Evolutionary conservation across 2,113 vertebrate genomes (phyloP).

Genomic region (Festucalex cinctus): DNA sequence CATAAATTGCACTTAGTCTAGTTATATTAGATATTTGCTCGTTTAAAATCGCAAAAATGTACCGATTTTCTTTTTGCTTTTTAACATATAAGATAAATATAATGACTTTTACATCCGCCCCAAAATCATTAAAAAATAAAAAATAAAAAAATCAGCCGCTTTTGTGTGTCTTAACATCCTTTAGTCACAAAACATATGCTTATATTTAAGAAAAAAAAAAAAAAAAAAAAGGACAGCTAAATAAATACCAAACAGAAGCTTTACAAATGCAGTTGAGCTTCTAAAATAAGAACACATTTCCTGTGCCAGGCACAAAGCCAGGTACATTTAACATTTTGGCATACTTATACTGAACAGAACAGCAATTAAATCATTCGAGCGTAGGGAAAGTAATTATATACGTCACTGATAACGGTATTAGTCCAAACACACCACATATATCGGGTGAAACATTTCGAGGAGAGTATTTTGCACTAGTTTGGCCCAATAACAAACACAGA

Average conservation of each 20-base stretch:
- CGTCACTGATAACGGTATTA: slow-evolving; percentile 3
- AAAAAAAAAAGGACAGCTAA: background rate
- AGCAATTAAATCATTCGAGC: background rate
- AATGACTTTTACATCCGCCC: no score
- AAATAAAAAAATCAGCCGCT: no score
- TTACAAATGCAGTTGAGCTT: slow-evolving; percentile 1
- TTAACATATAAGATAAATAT: no score
- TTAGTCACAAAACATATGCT: background rate
- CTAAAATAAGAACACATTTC: background rate
- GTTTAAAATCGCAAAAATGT: no score
- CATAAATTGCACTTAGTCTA: no score
- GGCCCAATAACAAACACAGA: slow-evolving; percentile 30
- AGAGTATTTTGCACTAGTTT: slow-evolving; percentile 37
- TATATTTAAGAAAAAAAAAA: background rate
- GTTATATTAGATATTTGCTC: no score
- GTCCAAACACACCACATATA: background rate
- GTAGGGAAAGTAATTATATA: slow-evolving; percentile 5
- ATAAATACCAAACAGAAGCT: background rate
- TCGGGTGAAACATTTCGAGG: background rate
- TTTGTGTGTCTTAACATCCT: no score
- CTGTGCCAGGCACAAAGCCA: background rate
- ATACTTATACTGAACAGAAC: background rate
- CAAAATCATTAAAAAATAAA: no score
- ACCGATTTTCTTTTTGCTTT: no score
- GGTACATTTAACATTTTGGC: background rate